Evolutionary conservation across 1,140 invertebrate species (phyloP), one percentile per base, ranked within the genome.

Genomic region (Pseudomyrmex flavicornis): DNA sequence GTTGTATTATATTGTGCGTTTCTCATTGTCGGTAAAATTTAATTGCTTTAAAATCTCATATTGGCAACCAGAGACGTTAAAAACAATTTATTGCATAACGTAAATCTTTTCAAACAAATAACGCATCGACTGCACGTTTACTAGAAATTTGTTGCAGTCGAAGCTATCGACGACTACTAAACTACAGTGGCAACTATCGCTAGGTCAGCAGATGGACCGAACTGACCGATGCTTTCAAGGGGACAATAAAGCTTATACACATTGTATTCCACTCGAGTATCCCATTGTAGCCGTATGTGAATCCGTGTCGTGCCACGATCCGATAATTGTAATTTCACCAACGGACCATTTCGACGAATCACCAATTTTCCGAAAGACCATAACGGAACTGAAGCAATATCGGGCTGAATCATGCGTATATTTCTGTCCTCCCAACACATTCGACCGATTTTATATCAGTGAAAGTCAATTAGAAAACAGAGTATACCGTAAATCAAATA

Each of bases 241-340:
- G 88, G 88, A 89, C 88, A 89, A 89, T 89, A 89, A 89, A 89
- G 66, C 85, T 87, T 87, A 84, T 88, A 83, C 82, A 86, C 88
- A 85, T 89, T 89, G 88, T 89, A 89, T 89, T 84, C 87, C 87
- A 89, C 85, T 88, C 83, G 84, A 84, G 75, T 88, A 87, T 82
- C 82, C 88, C 61, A 89, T 89, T 89, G 87, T 89, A 88, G 69
- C 69, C 61, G 65, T 87, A 86, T 89, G 86, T 89, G 85, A 83
- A 65, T 85, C 65, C n/a, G 66, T 68, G 65, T 68, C 70, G 66
- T 58, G 73, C 73, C 84, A 88, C 85, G 70, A 83, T 66, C 82
- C 80, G 66, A 89, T 89, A 89, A 89, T 89, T 89, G 88, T 83
- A 74, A 89, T 89, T 89, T 89, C 88, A 89, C 88, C 88, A 85